Base-by-base conservation (phyloP, 2,888 invertebrate genomes). In the Hyles lineata region DNA sequence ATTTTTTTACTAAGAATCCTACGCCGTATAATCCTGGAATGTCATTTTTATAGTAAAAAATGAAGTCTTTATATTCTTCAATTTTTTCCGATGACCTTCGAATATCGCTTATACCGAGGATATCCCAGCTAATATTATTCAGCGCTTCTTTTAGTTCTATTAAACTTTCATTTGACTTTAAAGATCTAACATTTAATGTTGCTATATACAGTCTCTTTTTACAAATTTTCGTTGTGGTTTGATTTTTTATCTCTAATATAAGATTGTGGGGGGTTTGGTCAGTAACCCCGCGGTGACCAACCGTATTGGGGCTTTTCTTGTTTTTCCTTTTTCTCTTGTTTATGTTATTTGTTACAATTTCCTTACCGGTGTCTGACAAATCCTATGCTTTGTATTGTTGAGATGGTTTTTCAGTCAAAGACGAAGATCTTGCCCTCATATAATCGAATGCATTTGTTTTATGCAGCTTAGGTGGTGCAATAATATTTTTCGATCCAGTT, bases 251-350 rank as follows among this genome's bases (percentile, higher is more conserved):
- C 15, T 59, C 19, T 35, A 21, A 21, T 35, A 29, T 29, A 2
- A 63, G 50, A 21, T 73, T 58, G 72, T 67, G 73, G 75, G 75
- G 76, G 77, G 55, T 23, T 21, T 73, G 76, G 76, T 77, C 76
- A 6, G 25, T 74, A 43, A 58, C 76, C 76, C 76, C 76, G 62
- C 73, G 76, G 75, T 73, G 77, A 77, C 77, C 76, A 77, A 50
- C 76, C 77, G 72, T 43, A 72, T 73, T 71, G 71, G 60, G 60
- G 72, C 7, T 61, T 52, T 74, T 17, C 4, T 63, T 69, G 35
- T 63, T 70, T 55, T 72, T 74, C 21, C 8, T 60, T 50, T 8
- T 25, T 60, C 0, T 25, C 23, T 19, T 74, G 1, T 9, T 60
- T 43, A 11, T 67, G 17, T 71, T 73, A 32, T 59, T 62, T 58